These are phyloP conservation scores for Callosobruchus maculatus DNA, from an alignment of 2,888 invertebrate genomes.

Conservation along the genomic window DNA sequence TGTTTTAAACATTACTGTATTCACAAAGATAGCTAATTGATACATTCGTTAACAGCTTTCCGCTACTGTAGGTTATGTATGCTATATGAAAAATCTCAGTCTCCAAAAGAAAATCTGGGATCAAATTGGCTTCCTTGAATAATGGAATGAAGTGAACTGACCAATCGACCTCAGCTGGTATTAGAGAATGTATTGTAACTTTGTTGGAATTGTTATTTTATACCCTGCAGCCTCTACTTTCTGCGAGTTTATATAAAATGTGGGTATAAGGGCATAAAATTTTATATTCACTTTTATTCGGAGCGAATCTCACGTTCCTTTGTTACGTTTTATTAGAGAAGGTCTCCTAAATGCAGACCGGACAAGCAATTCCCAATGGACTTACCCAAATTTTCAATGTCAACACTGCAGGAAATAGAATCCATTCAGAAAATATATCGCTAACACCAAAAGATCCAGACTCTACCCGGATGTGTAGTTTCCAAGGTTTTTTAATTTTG, in stretches of 20 bases:
- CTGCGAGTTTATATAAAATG: slow-evolving; percentile 1
- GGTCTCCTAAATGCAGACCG: not conserved
- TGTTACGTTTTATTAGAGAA: not conserved
- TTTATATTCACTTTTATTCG: slow-evolving; percentile 5
- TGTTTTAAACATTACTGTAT: too few species aligned
- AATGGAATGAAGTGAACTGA: slow-evolving; percentile 1
- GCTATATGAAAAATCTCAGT: not conserved
- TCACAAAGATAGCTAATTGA: too few species aligned
- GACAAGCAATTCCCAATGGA: not conserved
- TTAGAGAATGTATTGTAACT: slow-evolving; percentile 9
- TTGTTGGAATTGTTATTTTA: slow-evolving; percentile 8
- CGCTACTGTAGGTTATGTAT: not conserved
- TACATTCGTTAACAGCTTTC: not conserved
- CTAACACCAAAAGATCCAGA: not conserved
- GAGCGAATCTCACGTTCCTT: not conserved
- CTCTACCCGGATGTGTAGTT: not conserved
- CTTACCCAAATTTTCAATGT: not conserved
- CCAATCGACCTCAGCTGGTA: slow-evolving; percentile 6
- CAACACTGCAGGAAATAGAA: not conserved
- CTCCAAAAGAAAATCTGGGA: slow-evolving; percentile 1
- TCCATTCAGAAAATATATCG: not conserved
- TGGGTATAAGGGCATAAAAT: slow-evolving; percentile 2
- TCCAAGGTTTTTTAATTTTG: too few species aligned
- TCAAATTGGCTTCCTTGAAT: slow-evolving; percentile 2
- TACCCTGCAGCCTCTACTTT: slow-evolving; percentile 1